These are phyloP conservation scores for Ailuropoda melanoleuca DNA, from an alignment of 2,113 vertebrate genomes.

Conservation along the genomic window DNA sequence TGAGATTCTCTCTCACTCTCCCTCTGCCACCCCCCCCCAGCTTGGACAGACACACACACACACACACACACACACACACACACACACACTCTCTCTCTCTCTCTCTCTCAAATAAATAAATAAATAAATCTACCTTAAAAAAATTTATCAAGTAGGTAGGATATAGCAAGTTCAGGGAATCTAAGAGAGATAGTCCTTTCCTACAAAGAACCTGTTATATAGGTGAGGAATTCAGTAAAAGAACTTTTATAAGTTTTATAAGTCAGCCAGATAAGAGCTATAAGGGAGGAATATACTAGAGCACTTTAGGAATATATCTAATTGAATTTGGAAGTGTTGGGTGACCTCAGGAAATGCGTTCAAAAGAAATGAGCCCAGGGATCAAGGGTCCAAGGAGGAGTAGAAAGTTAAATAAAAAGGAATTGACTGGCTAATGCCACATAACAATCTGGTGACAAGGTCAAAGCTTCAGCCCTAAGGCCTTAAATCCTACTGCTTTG, in stretches of 20 bases:
- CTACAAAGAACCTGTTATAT: background rate
- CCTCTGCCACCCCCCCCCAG: background rate
- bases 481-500: background rate
- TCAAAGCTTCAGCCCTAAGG: background rate
- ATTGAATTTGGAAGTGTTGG: background rate
- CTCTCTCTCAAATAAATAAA: background rate
- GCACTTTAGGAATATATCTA: background rate
- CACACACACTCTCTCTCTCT: background rate
- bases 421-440: background rate
- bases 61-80: no score
- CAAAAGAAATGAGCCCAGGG: background rate
- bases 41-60: background rate
- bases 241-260: background rate
- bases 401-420: background rate
- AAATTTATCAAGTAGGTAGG: background rate
- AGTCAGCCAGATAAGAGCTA: background rate
- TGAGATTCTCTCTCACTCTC: background rate
- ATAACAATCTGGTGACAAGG: background rate
- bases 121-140: background rate
- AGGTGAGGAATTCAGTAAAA: conserved; percentile 10
- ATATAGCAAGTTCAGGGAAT: conserved; percentile 22
- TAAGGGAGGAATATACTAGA: background rate
- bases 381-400: background rate
- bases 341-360: background rate
- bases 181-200: background rate